phyloP scores from a whole-genome alignment of 2,113 vertebrate genomes.

The Penelope pileata region DNA sequence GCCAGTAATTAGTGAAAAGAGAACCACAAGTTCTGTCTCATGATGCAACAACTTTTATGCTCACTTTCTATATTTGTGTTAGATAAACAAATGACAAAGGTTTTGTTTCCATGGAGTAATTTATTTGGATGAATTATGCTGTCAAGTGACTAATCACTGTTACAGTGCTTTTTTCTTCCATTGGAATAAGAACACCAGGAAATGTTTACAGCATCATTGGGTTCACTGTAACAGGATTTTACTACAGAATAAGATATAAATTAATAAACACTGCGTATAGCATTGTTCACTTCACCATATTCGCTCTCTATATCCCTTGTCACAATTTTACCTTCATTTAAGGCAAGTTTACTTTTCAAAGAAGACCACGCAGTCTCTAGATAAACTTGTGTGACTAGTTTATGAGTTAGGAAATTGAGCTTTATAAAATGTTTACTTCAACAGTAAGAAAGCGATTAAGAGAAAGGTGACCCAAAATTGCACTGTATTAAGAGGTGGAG shows the following conservation, averaged over 20 bases:
- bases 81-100: constrained; percentile 54
- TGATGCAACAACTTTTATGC: neutral
- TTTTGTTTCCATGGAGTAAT: constrained; percentile 37
- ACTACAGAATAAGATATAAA: constrained; percentile 59
- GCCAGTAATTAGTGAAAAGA: neutral
- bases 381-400: constrained; percentile 48
- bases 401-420: constrained; percentile 49
- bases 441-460: constrained; percentile 40
- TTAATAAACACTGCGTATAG: constrained; percentile 49
- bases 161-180: constrained; percentile 40
- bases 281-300: constrained; percentile 22
- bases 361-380: constrained; percentile 47
- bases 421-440: constrained; percentile 73
- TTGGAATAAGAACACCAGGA: neutral
- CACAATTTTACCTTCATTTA: constrained; percentile 72
- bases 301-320: constrained; percentile 1
- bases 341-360: constrained; percentile 69
- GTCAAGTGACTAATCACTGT: neutral
- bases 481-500: constrained; percentile 58
- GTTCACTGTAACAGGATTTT: constrained; percentile 62
- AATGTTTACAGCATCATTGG: constrained; percentile 17
- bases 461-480: constrained; percentile 62
- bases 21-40: neutral
- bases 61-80: neutral
- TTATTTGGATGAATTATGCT: constrained; percentile 27